phyloP scores from a whole-genome alignment of 2,888 invertebrate species.

The Pseudococcus longispinus region DNA sequence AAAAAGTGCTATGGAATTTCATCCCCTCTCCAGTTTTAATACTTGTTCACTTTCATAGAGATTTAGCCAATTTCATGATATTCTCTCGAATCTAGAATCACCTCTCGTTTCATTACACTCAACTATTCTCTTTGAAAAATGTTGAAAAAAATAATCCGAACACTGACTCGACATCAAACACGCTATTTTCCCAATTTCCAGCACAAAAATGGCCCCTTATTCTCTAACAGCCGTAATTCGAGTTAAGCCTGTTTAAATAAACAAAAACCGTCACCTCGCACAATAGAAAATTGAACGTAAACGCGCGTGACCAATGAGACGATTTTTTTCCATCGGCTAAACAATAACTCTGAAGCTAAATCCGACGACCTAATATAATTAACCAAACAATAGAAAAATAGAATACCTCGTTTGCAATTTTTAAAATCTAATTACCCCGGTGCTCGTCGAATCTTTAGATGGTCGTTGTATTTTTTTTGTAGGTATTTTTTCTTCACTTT shows the following conservation, averaged over 20 bases:
- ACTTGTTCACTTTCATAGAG: too few species aligned
- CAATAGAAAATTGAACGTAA: slow-evolving; percentile 34
- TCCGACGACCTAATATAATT: slow-evolving; percentile 12
- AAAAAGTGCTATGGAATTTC: too few species aligned
- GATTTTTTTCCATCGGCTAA: neutral
- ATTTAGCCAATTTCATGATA: too few species aligned
- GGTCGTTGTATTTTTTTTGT: neutral
- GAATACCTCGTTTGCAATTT: slow-evolving; percentile 24
- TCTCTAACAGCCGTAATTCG: neutral
- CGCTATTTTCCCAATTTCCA: neutral
- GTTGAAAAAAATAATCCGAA: neutral
- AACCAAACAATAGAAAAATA: slow-evolving; percentile 1
- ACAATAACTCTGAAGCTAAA: neutral
- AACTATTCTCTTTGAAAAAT: too few species aligned
- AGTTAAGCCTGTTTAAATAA: neutral
- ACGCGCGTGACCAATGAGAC: slow-evolving; percentile 22
- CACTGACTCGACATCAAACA: neutral
- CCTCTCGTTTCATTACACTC: too few species aligned
- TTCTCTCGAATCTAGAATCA: too few species aligned
- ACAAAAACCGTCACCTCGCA: neutral
- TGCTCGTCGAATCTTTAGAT: neutral
- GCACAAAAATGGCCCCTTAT: neutral
- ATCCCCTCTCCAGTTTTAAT: too few species aligned
- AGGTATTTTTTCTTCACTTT: neutral
- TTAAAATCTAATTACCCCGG: neutral